Conservation (phyloP, 2,888 invertebrate genomes). For the Acronicta leporina region DNA sequence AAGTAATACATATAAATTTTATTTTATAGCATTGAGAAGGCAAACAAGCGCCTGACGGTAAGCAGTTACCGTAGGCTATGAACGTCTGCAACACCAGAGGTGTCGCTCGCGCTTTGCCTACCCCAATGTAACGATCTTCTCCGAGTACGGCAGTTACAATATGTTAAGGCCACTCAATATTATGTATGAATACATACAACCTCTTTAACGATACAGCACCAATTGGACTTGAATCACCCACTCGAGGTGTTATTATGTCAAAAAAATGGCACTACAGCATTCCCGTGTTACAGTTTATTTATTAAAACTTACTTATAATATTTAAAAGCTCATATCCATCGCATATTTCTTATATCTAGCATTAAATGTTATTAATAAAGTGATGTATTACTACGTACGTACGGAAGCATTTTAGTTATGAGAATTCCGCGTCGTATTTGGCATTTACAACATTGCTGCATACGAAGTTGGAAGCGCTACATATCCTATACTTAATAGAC, state of each 20-base stretch:
- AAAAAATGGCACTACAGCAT: conserved; percentile 63
- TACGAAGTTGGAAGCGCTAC: conserved; percentile 76
- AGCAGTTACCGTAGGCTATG: too few relatives aligned
- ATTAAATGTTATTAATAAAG: conserved; percentile 53
- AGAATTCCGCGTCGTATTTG: conserved; percentile 66
- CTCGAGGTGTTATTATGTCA: conserved; percentile 32
- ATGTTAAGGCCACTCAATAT: conserved; percentile 78
- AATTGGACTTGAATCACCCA: conserved; percentile 41
- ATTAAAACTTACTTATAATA: conserved; percentile 49
- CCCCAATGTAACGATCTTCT: not conserved
- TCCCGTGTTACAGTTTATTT: conserved; percentile 37
- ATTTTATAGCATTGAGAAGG: too few relatives aligned
- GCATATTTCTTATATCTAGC: conserved; percentile 54
- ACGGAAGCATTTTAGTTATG: conserved; percentile 57
- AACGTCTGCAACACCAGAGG: too few relatives aligned
- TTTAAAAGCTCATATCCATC: conserved; percentile 61
- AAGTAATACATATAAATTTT: too few relatives aligned
- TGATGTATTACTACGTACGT: conserved; percentile 65
- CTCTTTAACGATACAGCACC: conserved; percentile 69
- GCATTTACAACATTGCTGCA: conserved; percentile 66
- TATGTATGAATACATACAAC: conserved; percentile 57
- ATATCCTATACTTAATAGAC: conserved; percentile 23
- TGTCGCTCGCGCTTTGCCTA: too few relatives aligned
- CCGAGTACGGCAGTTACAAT: conserved; percentile 36
- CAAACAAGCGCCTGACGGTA: too few relatives aligned